Evolutionary conservation across 1,140 invertebrate species (phyloP), one percentile per base, ranked within the genome.

Genomic region (Rhopalosiphum maidis): DNA sequence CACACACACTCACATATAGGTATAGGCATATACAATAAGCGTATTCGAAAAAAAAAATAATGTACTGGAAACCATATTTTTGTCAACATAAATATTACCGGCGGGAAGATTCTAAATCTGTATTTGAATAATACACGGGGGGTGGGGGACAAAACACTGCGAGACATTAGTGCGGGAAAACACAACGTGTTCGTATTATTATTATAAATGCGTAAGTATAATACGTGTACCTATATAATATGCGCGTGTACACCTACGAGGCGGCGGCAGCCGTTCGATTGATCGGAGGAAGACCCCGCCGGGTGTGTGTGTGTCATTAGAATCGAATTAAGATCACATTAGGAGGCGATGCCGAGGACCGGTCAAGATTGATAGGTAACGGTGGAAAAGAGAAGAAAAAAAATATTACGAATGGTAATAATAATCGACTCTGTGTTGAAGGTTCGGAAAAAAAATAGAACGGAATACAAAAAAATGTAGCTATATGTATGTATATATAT

Each of bases 311-410:
- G 77, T 93, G 91, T 93, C 91, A 93, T 93, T 93, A 93, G 91
- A 93, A 93, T 93, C 91, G 82, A 93, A 93, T 93, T 93, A 93
- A 93, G 91, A 93, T 93, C 91, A 93, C 91, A 93, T 93, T 93
- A 93, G 91, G 91, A 93, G 35, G 91, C 91, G 46, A 93, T 93
- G 91, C 91, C 91, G 48, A 93, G 82, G 77, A 93, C 91, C 91
- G 91, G 91, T 93, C 91, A 93, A 93, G 91, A 93, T 93, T 93
- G 91, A 93, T 93, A 93, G 91, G 91, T 93, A 93, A 93, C 91
- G 82, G 91, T 41, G 46, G 91, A 86, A 43, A 86, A 55, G 55
- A n/a, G 48, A 93, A 30, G 86, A 55, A 30, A 93, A 83, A 91
- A 48, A 51, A 92, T 92, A 92, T 85, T 93, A 93, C 46, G 82